Evolutionary conservation across 2,797 vertebrate species (phyloP), one percentile per base, ranked within the genome.

Genomic region (Cheirogaleus major): DNA sequence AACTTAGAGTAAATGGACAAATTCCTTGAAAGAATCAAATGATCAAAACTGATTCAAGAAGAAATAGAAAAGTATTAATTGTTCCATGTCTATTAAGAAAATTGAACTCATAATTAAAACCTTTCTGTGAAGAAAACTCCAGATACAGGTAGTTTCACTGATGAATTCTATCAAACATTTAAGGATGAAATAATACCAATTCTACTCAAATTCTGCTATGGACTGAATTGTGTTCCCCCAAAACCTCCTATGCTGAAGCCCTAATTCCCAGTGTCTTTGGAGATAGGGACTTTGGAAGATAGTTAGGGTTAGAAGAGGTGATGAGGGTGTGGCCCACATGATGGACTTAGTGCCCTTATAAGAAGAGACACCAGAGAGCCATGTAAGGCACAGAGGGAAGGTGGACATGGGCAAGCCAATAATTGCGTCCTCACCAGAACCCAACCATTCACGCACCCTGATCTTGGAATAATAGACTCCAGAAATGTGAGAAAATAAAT

Each of bases 21-120:
- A 70, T 83, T 90, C 82, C 38, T 87, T 83, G 15, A 92, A 87
- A 83, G 22, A 96, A 82, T 67, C 52, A 76, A 89, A 82, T 93
- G 45, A 30, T n/a, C 59, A 79, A 65, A 83, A 75, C 4, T 25
- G 50, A 41, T 48, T 92, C 45, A 69, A 80, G 48, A 81, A 95
- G 43, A 93, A 95, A 61, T 45, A 59, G 23, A 72, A 85, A 82
- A 55, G 6, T 59, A 45, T 72, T 73, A 70, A 82, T 27, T 89
- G 25, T 1, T 59, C 52, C 43, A 14, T 30, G 78, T 57, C 17
- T 27, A 52, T 45, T 73, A 84, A 83, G 70, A 30, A 92, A 92
- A 88, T 72, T 38, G 17, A 95, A 93, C 72, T 91, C 13, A 43
- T 73, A 86, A 91, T 88, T 81, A 81, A 86, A 79, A 91, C 22